Conservation (phyloP, 2,113 vertebrate genomes). For the Chroicocephalus ridibundus region DNA sequence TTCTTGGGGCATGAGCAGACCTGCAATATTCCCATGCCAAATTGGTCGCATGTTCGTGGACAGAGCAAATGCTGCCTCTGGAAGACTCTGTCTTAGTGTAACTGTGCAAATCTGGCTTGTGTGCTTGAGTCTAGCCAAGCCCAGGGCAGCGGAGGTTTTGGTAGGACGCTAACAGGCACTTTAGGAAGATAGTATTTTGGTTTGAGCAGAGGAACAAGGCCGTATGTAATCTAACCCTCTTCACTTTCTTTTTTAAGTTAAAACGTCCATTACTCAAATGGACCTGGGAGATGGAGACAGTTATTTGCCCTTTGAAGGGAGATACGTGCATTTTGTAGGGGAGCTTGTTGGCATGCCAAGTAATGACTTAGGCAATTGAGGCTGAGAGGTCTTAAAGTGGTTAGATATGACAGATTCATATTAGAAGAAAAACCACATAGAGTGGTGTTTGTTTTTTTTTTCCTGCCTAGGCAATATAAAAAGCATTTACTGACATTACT, state of each 20-base stretch:
- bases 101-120: not conserved
- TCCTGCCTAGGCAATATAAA: not conserved
- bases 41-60: rapidly evolving
- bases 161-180: not conserved
- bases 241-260: not conserved
- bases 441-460: not conserved
- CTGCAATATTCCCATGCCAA: rapidly evolving
- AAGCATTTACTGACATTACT: not conserved
- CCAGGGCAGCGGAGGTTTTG: not conserved
- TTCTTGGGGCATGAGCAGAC: not conserved
- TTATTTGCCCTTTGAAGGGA: not conserved
- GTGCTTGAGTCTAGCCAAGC: not conserved
- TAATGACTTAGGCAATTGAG: not conserved
- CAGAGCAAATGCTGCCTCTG: not conserved
- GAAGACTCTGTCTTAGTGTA: not conserved
- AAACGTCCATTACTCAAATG: not conserved
- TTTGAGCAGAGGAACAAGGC: not conserved
- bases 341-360: not conserved
- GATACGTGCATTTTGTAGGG: not conserved
- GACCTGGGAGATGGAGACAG: not conserved
- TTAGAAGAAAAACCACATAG: not conserved
- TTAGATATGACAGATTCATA: not conserved
- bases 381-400: not conserved
- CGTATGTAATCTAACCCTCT: not conserved
- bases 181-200: not conserved